phyloP scores from a whole-genome alignment of 2,888 invertebrate species.

The Tuta absoluta region DNA sequence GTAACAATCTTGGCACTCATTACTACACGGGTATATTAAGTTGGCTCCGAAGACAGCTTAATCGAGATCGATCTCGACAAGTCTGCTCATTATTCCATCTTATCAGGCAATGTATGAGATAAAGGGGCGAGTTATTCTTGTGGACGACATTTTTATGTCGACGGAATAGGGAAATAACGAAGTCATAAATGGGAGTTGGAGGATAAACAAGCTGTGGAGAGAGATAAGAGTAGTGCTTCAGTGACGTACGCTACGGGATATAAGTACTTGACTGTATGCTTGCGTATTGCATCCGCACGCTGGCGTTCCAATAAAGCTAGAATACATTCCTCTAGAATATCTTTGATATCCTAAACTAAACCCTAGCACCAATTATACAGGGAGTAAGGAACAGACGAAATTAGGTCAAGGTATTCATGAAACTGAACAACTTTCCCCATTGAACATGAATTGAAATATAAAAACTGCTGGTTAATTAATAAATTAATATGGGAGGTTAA shows the following conservation, averaged over 20 bases:
- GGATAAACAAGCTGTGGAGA: slow-evolving; percentile 73
- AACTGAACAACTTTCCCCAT: no score
- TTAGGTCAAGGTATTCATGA: no score
- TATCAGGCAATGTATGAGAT: slow-evolving; percentile 71
- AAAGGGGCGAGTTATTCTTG: slow-evolving; percentile 69
- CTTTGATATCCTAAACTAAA: no score
- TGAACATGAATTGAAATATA: no score
- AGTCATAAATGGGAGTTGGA: slow-evolving; percentile 74
- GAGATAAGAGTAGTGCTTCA: slow-evolving; percentile 64
- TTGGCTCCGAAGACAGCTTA: slow-evolving; percentile 67
- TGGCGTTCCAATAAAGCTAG: no score
- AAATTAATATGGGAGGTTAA: no score
- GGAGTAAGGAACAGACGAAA: no score
- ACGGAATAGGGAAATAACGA: slow-evolving; percentile 78
- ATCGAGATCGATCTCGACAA: slow-evolving; percentile 66
- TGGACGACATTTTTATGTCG: slow-evolving; percentile 77
- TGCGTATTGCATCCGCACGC: no score
- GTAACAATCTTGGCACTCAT: slow-evolving; percentile 37
- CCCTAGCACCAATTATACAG: no score
- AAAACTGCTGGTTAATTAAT: no score
- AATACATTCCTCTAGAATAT: no score
- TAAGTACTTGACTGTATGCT: slow-evolving; percentile 32
- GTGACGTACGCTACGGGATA: slow-evolving; percentile 53
- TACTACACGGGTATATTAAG: slow-evolving; percentile 51
- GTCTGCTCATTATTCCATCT: slow-evolving; percentile 73